Evolutionary conservation across 2,888 invertebrate genomes (phyloP), one percentile per base, ranked within the genome.

Genomic region (Tetheella fluctuosa): DNA sequence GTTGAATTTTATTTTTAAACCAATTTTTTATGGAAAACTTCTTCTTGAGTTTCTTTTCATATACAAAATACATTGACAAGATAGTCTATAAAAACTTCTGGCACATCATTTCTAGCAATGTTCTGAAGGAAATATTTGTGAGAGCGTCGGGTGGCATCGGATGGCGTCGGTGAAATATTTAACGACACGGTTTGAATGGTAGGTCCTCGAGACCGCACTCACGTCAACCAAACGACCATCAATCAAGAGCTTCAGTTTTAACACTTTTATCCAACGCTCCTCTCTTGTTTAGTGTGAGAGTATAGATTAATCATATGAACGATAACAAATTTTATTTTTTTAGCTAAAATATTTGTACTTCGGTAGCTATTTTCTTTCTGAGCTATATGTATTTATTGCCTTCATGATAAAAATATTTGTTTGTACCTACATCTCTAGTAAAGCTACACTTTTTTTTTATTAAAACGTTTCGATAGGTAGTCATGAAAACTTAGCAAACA

Each of bases 161-260:
- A 1, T 30, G 7, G 8, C 30, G 30, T 30, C 5, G 5, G 68
- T 69, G 73, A 76, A 74, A 79, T 79, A 78, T 79, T 75, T 71
- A 70, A 75, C 67, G 64, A 59, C 62, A 60, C 65, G 63, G 77
- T 76, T 77, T 73, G 69, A 68, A 56, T 59, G 34, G 34, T 34
- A 63, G 61, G 65, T 63, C 67, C 64, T 61, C 37, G 17, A 20
- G 17, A 48, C 17, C 48, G 20, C 48, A 10, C 20, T 8, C 17
- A 20, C 48, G 61, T 63, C 62, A 12, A 23, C 54, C 58, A 62
- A 59, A 67, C 57, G 65, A 64, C 75, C 80, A 85, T 85, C 81
- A 80, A 84, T 85, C 84, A 84, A 71, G 61, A 64, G 74, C 70
- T 77, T 70, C 73, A 76, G 76, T 78, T 83, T 81, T 74, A 74